These are phyloP conservation scores for Acronicta alni DNA, from an alignment of 2,888 invertebrate genomes.

Conservation along the genomic window DNA sequence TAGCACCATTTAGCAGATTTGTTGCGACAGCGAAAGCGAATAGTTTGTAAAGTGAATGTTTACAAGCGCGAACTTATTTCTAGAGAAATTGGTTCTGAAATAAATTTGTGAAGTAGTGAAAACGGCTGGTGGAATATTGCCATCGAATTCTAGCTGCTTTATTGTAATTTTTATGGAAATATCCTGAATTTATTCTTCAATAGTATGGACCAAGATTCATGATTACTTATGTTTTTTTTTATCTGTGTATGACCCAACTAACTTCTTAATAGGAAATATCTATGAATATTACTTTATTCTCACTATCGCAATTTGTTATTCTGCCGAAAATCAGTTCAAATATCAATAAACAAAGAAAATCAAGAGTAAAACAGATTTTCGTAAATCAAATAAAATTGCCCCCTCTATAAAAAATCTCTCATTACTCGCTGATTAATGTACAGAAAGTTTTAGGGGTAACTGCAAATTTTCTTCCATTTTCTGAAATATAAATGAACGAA, in stretches of 20 bases:
- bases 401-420: conserved; percentile 33
- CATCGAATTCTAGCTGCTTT: neutral
- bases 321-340: neutral
- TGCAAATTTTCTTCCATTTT: conserved; percentile 57
- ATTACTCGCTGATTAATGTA: conserved; percentile 49
- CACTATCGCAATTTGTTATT: neutral
- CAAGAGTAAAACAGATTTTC: conserved; percentile 6
- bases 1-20: conserved; percentile 11
- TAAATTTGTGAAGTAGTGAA: conserved; percentile 10
- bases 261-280: too few relatives aligned
- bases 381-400: conserved; percentile 35
- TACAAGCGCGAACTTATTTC: conserved; percentile 28
- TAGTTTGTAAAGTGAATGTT: conserved; percentile 20
- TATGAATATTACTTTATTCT: too few relatives aligned
- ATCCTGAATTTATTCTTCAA: too few relatives aligned
- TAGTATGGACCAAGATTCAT: too few relatives aligned
- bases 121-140: neutral
- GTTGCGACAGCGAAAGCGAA: conserved; percentile 9
- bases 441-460: conserved; percentile 52
- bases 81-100: conserved; percentile 32
- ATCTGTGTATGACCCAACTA: too few relatives aligned
- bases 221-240: too few relatives aligned
- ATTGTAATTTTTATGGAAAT: too few relatives aligned
- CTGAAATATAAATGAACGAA: conserved; percentile 61
- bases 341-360: conserved; percentile 12